Conservation (phyloP, 2,113 vertebrate genomes). For the Bambusicola thoracicus region DNA sequence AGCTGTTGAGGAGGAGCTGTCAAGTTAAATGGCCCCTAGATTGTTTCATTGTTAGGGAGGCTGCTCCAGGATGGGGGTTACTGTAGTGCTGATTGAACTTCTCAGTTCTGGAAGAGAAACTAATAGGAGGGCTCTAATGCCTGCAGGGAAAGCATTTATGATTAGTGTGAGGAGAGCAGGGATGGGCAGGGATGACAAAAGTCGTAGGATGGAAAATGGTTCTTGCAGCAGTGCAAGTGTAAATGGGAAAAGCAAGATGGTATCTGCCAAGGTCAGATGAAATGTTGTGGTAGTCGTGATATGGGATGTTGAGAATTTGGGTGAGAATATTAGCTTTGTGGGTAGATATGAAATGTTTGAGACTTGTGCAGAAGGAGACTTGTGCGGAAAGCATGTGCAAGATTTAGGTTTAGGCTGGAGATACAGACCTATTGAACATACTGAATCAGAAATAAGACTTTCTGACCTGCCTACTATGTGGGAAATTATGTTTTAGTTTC, state of each 20-base stretch:
- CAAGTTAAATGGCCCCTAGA: not conserved
- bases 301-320: not conserved
- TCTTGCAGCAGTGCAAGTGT: not conserved
- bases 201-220: not conserved
- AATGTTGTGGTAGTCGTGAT: not conserved
- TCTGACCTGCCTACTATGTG: not conserved
- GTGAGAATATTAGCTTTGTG: not conserved
- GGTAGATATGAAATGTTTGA: not conserved
- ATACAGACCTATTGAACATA: not conserved
- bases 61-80: not conserved
- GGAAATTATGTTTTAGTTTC: not conserved
- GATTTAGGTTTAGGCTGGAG: not conserved
- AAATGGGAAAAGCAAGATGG: not conserved
- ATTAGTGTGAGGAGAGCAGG: not conserved
- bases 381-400: not conserved
- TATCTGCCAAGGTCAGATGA: not conserved
- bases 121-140: fast-evolving
- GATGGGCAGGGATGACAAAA: not conserved
- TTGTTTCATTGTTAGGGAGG: not conserved
- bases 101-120: not conserved
- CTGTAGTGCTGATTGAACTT: fast-evolving
- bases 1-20: not conserved
- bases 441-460: not conserved
- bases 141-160: not conserved
- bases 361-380: not conserved